phyloP scores from a whole-genome alignment of 2,888 invertebrate genomes.

The Parapristionchus giblindavisi region DNA sequence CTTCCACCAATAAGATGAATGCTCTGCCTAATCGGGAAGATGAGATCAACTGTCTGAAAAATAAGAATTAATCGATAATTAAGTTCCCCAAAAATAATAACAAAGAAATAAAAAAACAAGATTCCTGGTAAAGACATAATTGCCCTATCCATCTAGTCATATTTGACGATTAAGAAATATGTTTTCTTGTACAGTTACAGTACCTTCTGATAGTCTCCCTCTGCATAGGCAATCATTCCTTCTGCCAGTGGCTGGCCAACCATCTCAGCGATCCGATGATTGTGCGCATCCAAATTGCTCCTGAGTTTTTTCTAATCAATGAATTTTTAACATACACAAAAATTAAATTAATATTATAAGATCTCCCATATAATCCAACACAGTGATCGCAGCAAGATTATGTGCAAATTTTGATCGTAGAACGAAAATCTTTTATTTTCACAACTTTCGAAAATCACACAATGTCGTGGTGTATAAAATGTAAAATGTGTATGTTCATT shows the following conservation, averaged over 20 bases:
- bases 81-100: neutral
- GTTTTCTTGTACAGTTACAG: neutral
- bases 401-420: no score
- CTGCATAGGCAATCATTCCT: conserved; percentile 56
- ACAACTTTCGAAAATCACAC: no score
- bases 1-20: conserved; percentile 63
- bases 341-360: no score
- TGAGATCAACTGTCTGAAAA: conserved; percentile 48
- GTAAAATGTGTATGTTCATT: no score
- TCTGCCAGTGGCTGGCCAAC: conserved; percentile 61
- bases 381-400: no score
- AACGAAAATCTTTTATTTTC: no score
- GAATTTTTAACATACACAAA: no score
- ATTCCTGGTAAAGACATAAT: neutral
- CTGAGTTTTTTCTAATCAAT: no score
- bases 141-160: neutral
- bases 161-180: neutral
- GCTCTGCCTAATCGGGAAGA: conserved; percentile 58
- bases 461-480: no score
- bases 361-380: no score
- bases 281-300: conserved; percentile 48
- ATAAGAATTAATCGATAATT: neutral
- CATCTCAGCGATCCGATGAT: conserved; percentile 47
- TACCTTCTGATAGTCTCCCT: conserved; percentile 51
- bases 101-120: neutral